A percentile compares a stretch with the other conserved stretches of the same genome.
These are phyloP conservation scores for Pseudochaenichthys georgianus DNA, from an alignment of 2,797 vertebrate genomes.

Conservation along the genomic window DNA sequence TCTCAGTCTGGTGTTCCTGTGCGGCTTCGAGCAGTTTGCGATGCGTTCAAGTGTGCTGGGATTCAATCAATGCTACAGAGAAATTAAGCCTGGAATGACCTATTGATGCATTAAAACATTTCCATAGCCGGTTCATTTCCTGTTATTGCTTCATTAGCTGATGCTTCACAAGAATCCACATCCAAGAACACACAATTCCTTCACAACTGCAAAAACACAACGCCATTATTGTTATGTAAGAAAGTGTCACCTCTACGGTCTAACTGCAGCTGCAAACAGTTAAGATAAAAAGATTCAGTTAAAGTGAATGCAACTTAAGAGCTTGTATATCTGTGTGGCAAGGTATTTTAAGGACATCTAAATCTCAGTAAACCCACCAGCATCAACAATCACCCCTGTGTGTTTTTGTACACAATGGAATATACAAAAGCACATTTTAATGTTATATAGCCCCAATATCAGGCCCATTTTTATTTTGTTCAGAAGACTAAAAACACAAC, in stretches of 20 bases:
- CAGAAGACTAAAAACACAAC: constrained; percentile 2
- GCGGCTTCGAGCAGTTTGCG: constrained; percentile 19
- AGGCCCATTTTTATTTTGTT: not conserved
- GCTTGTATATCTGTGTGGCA: constrained; percentile 45
- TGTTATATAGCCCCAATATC: constrained; percentile 3
- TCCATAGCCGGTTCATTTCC: not conserved
- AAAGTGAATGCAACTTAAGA: constrained; percentile 58
- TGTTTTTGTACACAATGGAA: constrained; percentile 6
- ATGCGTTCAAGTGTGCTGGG: constrained; percentile 17
- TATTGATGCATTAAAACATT: constrained; percentile 24
- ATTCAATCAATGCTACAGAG: constrained; percentile 15
- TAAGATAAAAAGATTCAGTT: constrained; percentile 36
- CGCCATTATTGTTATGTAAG: constrained; percentile 48
- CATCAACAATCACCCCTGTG: constrained; percentile 41
- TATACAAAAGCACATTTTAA: constrained; percentile 28
- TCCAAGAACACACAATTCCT: constrained; percentile 10
- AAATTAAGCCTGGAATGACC: constrained; percentile 33
- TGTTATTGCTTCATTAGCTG: constrained; percentile 13
- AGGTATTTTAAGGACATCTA: constrained; percentile 54
- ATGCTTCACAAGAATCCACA: constrained; percentile 15
- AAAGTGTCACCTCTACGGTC: constrained; percentile 56
- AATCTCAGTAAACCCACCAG: constrained; percentile 66
- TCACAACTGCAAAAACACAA: constrained; percentile 2
- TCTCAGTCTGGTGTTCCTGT: constrained; percentile 12
- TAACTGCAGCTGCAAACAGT: constrained; percentile 64